phyloP scores from a whole-genome alignment of 2,797 vertebrate species.

The Morelia viridis region DNA sequence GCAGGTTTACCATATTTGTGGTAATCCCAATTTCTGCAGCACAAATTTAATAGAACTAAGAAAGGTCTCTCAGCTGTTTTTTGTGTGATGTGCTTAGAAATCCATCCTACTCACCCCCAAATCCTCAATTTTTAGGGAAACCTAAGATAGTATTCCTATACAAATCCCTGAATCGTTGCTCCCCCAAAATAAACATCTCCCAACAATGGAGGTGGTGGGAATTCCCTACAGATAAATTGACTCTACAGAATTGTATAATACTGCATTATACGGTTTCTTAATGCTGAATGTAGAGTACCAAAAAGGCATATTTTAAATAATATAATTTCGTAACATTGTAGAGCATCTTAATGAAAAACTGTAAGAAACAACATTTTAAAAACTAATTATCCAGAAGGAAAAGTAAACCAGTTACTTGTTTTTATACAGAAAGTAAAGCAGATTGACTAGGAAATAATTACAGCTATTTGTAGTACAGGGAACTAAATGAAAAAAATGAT shows the following conservation, averaged over 20 bases:
- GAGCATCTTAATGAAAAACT: background rate
- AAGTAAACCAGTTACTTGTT: slow-evolving; percentile 40
- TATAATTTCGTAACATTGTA: background rate
- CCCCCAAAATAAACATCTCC: background rate
- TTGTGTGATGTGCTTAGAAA: background rate
- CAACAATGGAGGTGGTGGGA: background rate
- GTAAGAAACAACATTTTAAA: background rate
- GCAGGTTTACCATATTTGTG: background rate
- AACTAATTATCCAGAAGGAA: slow-evolving; percentile 17
- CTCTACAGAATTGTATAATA: background rate
- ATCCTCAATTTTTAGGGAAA: background rate
- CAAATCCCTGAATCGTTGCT: background rate
- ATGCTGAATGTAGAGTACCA: background rate
- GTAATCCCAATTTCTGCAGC: background rate
- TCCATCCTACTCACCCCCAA: background rate
- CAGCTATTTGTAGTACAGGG: slow-evolving; percentile 35
- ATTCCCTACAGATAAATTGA: background rate
- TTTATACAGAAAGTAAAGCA: slow-evolving; percentile 13
- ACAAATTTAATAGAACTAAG: background rate
- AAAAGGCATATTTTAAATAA: background rate
- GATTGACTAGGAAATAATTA: slow-evolving; percentile 50
- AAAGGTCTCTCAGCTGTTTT: background rate
- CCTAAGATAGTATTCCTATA: background rate
- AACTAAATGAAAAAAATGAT: slow-evolving; percentile 41
- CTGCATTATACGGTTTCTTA: background rate